Percentiles rank a stretch among this genome's conserved stretches.
Conservation (phyloP, 2,888 invertebrate genomes). For the Amiota mariae region DNA sequence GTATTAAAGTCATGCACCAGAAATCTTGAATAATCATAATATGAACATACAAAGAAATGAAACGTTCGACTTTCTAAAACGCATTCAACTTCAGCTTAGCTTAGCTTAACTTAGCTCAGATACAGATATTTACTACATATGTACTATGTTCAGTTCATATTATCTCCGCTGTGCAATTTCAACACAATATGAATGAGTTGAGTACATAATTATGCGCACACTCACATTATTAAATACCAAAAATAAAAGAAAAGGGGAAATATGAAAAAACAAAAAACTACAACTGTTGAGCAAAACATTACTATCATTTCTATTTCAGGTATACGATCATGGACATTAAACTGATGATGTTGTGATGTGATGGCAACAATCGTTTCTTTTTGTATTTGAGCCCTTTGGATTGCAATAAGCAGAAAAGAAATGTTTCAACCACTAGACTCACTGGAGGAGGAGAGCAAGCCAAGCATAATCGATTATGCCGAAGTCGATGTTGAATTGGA, state of each 20-base stretch:
- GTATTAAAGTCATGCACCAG: constrained; percentile 65
- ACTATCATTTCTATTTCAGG: constrained; percentile 28
- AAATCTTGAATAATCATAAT: constrained; percentile 58
- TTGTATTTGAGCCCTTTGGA: constrained; percentile 30
- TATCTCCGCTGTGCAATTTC: constrained; percentile 1
- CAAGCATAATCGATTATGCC: constrained; percentile 71
- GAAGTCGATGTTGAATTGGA: constrained; percentile 54
- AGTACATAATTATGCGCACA: constrained; percentile 3
- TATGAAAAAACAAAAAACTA: constrained; percentile 16
- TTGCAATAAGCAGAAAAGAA: constrained; percentile 35
- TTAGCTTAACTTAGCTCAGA: constrained; percentile 45
- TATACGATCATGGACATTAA: constrained; percentile 20
- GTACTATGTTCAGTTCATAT: constrained; percentile 35
- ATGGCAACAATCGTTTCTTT: not conserved
- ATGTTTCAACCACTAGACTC: constrained; percentile 41
- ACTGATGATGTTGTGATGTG: constrained; percentile 1
- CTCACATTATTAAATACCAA: constrained; percentile 15
- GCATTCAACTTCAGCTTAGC: constrained; percentile 30
- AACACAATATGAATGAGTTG: constrained; percentile 35
- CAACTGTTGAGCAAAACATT: constrained; percentile 14
- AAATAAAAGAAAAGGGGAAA: constrained; percentile 5
- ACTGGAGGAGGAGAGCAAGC: constrained; percentile 58
- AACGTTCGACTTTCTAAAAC: constrained; percentile 64
- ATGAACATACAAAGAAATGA: constrained; percentile 39
- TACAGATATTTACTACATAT: constrained; percentile 40